These are phyloP conservation scores for Eidolon helvum DNA, from an alignment of 2,113 vertebrate genomes.

Conservation along the genomic window DNA sequence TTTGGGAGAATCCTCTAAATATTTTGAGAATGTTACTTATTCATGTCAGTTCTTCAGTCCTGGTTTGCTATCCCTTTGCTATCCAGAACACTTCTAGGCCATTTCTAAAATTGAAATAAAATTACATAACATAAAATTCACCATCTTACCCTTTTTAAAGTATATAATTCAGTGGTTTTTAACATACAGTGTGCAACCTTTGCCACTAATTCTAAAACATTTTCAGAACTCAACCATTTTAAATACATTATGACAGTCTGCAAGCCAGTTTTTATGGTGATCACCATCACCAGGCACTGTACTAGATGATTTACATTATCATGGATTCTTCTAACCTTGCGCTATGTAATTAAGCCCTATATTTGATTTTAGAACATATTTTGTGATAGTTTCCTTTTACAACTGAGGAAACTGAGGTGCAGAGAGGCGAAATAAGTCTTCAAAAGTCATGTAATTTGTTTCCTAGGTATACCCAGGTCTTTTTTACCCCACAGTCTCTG, in stretches of 20 bases:
- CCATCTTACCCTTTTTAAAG: neutral
- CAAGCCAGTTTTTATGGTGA: neutral
- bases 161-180: neutral
- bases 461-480: neutral
- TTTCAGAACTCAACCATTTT: slow-evolving; percentile 2
- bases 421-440: neutral
- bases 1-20: neutral
- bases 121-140: neutral
- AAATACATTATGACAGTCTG: neutral
- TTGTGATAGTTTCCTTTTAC: slow-evolving; percentile 1
- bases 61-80: neutral
- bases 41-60: neutral
- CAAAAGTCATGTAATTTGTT: neutral
- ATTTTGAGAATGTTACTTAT: neutral
- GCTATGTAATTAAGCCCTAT: neutral
- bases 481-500: neutral
- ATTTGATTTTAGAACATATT: neutral
- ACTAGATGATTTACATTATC: neutral
- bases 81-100: neutral
- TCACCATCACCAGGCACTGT: neutral
- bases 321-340: neutral
- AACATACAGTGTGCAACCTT: neutral
- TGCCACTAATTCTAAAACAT: neutral
- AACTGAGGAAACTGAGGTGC: neutral
- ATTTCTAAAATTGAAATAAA: neutral